Conservation (phyloP, 2,888 invertebrate species). For the Spodoptera littoralis region DNA sequence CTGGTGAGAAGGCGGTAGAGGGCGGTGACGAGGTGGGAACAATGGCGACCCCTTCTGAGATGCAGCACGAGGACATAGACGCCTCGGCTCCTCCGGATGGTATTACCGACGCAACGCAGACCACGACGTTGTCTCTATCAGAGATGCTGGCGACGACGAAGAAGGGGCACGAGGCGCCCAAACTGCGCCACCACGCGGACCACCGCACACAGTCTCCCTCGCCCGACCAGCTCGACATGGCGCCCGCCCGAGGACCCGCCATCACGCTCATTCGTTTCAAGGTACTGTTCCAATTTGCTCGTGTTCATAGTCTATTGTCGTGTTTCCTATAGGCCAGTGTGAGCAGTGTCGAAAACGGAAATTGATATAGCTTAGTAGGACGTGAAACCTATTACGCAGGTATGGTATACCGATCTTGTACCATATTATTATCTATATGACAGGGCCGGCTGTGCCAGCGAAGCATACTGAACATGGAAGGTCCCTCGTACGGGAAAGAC, state of each 20-base stretch:
- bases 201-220: conserved; percentile 27
- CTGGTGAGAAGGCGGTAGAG: background rate
- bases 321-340: too few species aligned
- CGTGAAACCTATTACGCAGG: too few species aligned
- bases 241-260: conserved; percentile 68
- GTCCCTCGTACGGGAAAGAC: conserved; percentile 52
- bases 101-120: too few species aligned
- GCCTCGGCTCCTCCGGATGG: too few species aligned
- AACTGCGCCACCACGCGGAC: background rate
- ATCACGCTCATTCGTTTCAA: conserved; percentile 59
- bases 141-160: too few species aligned
- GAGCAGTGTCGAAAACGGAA: too few species aligned
- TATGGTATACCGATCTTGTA: too few species aligned
- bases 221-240: conserved; percentile 70
- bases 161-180: background rate
- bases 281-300: conserved; percentile 56
- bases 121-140: background rate
- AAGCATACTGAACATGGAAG: conserved; percentile 65
- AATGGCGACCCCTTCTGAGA: too few species aligned
- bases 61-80: too few species aligned
- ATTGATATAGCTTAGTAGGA: too few species aligned
- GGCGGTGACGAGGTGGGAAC: background rate
- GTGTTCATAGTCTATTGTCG: too few species aligned
- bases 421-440: too few species aligned
- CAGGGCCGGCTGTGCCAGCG: conserved; percentile 76